Conservation (phyloP, 2,113 vertebrate species). For the Delphinapterus leucas region DNA sequence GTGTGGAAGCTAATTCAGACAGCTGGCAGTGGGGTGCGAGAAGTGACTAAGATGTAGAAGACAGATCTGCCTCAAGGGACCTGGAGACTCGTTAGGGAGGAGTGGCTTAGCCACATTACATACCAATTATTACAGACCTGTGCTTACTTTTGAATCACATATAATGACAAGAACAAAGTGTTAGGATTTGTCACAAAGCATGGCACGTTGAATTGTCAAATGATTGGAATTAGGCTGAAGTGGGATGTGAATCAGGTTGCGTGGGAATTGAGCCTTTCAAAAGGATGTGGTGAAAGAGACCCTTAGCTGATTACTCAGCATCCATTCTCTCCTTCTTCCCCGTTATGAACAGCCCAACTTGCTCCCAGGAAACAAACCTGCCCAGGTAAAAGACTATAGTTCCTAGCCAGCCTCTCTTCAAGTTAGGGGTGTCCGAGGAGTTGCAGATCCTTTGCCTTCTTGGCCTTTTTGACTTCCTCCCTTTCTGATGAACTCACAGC, state of each 20-base stretch:
- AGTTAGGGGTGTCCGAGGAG: neutral
- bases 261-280: neutral
- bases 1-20: neutral
- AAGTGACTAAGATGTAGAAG: neutral
- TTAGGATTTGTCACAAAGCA: slow-evolving; percentile 5
- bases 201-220: neutral
- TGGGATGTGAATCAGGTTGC: neutral
- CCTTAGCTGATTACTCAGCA: neutral
- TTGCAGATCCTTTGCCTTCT: neutral
- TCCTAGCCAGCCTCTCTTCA: neutral
- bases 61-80: neutral
- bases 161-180: slow-evolving; percentile 1
- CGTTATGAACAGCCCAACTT: neutral
- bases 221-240: neutral
- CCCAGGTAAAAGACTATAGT: neutral
- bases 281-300: neutral
- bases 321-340: neutral
- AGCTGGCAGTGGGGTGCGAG: neutral
- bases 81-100: neutral
- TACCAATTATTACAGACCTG: neutral
- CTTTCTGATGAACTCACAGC: neutral
- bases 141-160: slow-evolving; percentile 4
- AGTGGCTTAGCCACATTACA: neutral
- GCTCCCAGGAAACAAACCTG: neutral
- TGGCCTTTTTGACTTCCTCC: neutral